phyloP scores from a whole-genome alignment of 1,140 invertebrate genomes.

The Mizuhopecten yessoensis region DNA sequence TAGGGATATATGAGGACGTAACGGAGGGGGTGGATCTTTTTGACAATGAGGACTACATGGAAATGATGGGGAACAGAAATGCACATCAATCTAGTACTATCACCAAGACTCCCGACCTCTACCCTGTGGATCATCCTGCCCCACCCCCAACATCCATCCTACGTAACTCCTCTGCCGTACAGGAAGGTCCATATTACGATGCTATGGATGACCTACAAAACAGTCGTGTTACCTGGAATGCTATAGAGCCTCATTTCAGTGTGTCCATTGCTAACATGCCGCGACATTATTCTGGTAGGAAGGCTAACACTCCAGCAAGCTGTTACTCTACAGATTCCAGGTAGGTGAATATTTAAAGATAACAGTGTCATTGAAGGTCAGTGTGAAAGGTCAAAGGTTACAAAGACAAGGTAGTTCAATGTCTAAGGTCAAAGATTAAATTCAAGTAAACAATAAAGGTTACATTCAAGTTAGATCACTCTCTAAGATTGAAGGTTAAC shows the following conservation, averaged over 20 bases:
- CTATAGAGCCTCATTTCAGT: conserved; percentile 17
- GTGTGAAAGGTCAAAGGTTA: neutral
- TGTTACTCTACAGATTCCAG: neutral
- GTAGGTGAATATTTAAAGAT: neutral
- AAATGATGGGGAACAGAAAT: neutral
- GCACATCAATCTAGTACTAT: neutral
- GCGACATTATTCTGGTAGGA: neutral
- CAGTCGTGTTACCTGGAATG: conserved; percentile 22
- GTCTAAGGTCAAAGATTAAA: too few relatives aligned
- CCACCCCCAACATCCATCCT: neutral
- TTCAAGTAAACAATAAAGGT: too few relatives aligned
- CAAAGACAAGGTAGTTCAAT: too few relatives aligned
- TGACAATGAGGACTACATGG: conserved; percentile 13
- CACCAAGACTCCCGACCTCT: neutral
- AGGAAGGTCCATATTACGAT: neutral
- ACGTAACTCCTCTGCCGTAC: neutral
- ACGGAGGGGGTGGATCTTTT: neutral
- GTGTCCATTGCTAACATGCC: neutral
- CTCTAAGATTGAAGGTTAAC: too few relatives aligned
- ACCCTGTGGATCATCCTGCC: neutral
- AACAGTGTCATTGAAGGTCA: neutral
- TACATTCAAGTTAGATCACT: too few relatives aligned
- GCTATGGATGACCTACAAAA: neutral
- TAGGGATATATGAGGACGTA: neutral
- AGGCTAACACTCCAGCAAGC: conserved; percentile 3